Conservation (phyloP, 1,140 invertebrate species). For the silkworm (Bombyx mori) region ASM3026992v2 NC_085129.1:8617501-8618000, state of each 20-base stretch:
- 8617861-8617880: slow-evolving; percentile 85
- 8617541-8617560: slow-evolving; percentile 89
- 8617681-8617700: too few species aligned
- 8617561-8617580: slow-evolving; percentile 93
- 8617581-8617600: slow-evolving; percentile 84
- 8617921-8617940: slow-evolving; percentile 92
- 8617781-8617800: too few species aligned
- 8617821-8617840: background rate
- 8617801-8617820: background rate
- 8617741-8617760: too few species aligned
- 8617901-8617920: slow-evolving; percentile 94
- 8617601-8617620: too few species aligned
- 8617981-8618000: slow-evolving; percentile 93
- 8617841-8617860: too few species aligned
- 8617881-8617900: slow-evolving; percentile 88
- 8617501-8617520: slow-evolving; percentile 87
- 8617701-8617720: too few species aligned
- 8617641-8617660: too few species aligned
- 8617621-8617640: too few species aligned
- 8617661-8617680: too few species aligned
- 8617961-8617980: slow-evolving; percentile 95
- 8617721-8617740: too few species aligned
- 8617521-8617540: slow-evolving; percentile 84
- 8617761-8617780: too few species aligned
- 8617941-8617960: slow-evolving; percentile 95